These are phyloP conservation scores for Cataglyphis cursor DNA, from an alignment of 2,888 invertebrate species.

Conservation along the genomic window DNA sequence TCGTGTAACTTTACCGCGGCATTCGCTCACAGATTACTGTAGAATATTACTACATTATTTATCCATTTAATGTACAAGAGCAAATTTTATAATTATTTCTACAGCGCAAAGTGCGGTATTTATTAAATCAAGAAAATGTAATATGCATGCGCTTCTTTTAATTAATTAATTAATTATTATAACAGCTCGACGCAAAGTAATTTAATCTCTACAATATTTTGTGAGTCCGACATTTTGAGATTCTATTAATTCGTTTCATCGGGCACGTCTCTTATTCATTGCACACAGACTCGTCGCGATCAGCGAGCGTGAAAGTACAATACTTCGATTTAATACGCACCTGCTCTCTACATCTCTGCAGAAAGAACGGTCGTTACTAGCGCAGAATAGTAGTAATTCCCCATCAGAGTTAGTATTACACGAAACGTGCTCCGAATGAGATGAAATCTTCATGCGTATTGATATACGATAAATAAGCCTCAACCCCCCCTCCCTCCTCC, in stretches of 20 bases:
- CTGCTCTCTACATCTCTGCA: conserved; percentile 24
- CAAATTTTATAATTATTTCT: conserved; percentile 12
- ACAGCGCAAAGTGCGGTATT: background rate
- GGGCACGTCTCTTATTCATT: conserved; percentile 3
- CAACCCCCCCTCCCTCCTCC: background rate
- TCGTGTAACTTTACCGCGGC: conserved; percentile 33
- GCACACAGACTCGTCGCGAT: conserved; percentile 22
- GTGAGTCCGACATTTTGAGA: background rate
- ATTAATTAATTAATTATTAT: background rate
- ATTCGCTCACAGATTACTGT: conserved; percentile 32
- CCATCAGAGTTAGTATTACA: conserved; percentile 48
- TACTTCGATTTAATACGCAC: conserved; percentile 41
- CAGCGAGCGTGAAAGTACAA: conserved; percentile 16
- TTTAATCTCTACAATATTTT: background rate
- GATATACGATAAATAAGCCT: conserved; percentile 52
- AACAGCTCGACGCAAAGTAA: background rate
- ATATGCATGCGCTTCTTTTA: background rate
- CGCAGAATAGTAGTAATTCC: conserved; percentile 58
- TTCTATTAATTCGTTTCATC: conserved; percentile 27
- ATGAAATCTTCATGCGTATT: conserved; percentile 45
- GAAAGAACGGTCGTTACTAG: conserved; percentile 18
- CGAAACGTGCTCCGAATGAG: conserved; percentile 41
- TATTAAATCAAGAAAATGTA: conserved; percentile 2
- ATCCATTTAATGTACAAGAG: conserved; percentile 39
- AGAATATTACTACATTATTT: conserved; percentile 24